Base-by-base conservation (phyloP, 2,113 vertebrate species). In the Tyto alba region DNA sequence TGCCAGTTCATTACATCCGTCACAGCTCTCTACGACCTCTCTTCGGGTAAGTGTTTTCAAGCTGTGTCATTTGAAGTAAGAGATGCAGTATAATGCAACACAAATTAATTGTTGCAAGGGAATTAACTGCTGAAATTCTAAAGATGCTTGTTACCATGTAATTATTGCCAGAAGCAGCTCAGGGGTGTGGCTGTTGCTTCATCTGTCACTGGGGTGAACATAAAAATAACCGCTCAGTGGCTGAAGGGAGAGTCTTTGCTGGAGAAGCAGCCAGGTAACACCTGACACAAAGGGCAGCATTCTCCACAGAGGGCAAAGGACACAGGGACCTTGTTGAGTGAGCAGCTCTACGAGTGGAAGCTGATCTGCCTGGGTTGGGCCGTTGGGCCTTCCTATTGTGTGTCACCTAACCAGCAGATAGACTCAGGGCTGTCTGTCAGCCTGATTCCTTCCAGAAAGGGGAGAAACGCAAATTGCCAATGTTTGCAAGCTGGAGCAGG, bases 1-100 rank as follows among this genome's bases (percentile, higher is more conserved):
- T 99, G 99, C 98, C 99, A 99, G 98, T 99, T 99, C 93, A 98
- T 99, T 84, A 99, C 99, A 0, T 98, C 99, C 0, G 98, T 99
- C 88, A 99, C 99, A 1, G 98, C 99, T 1, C 98, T 99, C 5
- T 99, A 99, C 0, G 99, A 99, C 97, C 97, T 99, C 96, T 99
- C 99, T 1, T 98, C 99, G 97, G 99, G 99, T 99, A 93, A 17
- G 53, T 16, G 30, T 78, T 74, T 41, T 34, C 41, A 5, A 6
- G 32, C 34, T 47, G 13, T 29, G 29, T 16, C n/a, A 74, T 38
- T 78, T 3, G 0, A 27, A 75, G 32, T 9, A 16, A 43, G 62
- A 73, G 26, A 7, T 16, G n/a, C 59, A 16, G 38, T 2, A 2
- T 36, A 27, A n/a, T 1, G 26, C 41, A 16, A 6, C 5, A 1